phyloP scores from a whole-genome alignment of 2,888 invertebrate genomes.

The Exocentrus adspersus region DNA sequence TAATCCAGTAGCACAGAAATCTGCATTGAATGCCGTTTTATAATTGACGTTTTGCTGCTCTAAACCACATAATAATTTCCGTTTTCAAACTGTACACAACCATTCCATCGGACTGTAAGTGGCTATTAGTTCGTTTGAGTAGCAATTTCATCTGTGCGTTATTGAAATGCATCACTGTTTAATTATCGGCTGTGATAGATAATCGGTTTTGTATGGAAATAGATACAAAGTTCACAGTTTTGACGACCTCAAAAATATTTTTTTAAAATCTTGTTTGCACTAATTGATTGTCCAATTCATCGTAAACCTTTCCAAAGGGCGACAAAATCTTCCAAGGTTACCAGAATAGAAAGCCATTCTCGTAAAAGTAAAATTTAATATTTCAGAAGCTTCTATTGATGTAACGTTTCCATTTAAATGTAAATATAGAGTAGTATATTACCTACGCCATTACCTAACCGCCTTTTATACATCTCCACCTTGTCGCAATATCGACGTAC shows the following conservation, averaged over 20 bases:
- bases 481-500: background rate
- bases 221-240: too few species aligned
- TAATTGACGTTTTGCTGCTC: constrained; percentile 47
- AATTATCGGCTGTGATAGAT: constrained; percentile 32
- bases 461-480: background rate
- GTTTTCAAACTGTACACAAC: constrained; percentile 40
- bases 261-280: too few species aligned
- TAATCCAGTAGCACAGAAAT: constrained; percentile 47
- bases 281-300: too few species aligned
- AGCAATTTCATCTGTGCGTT: constrained; percentile 37
- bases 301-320: too few species aligned
- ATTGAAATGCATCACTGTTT: constrained; percentile 37
- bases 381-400: too few species aligned
- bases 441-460: background rate
- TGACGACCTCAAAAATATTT: too few species aligned
- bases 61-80: constrained; percentile 50
- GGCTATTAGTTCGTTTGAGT: constrained; percentile 36
- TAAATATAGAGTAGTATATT: background rate
- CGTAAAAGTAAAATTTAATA: too few species aligned
- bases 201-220: constrained; percentile 25
- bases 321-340: too few species aligned
- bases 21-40: constrained; percentile 48
- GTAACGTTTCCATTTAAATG: background rate
- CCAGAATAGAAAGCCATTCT: too few species aligned
- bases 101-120: constrained; percentile 22